Evolutionary conservation across 2,797 vertebrate genomes (phyloP).

Genomic region (Gambelia wislizenii): DNA sequence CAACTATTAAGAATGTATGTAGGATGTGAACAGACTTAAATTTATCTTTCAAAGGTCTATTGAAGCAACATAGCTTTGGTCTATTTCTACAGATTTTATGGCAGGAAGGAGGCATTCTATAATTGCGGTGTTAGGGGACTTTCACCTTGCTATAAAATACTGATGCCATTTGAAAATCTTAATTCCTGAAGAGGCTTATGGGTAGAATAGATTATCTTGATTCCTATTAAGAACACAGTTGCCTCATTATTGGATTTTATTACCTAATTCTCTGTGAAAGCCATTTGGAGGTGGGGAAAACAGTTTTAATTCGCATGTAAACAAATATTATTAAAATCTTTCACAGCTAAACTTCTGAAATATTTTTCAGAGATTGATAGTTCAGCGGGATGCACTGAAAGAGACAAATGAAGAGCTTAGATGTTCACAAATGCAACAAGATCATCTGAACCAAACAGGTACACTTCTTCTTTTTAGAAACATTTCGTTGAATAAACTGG

Average conservation of each 20-base stretch:
- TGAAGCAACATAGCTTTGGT: neutral
- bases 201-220: neutral
- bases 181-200: neutral
- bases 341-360: slow-evolving; percentile 22
- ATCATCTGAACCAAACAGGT: slow-evolving; percentile 93
- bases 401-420: slow-evolving; percentile 96
- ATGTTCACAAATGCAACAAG: slow-evolving; percentile 92
- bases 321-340: neutral
- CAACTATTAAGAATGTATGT: neutral
- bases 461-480: neutral
- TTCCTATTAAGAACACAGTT: neutral
- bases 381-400: slow-evolving; percentile 93
- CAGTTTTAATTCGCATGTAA: neutral
- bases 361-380: slow-evolving; percentile 86
- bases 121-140: neutral
- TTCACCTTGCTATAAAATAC: neutral
- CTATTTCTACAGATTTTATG: neutral
- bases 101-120: neutral
- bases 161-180: neutral
- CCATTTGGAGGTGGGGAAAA: neutral
- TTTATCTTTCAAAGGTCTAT: neutral
- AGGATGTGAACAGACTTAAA: neutral
- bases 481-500: neutral
- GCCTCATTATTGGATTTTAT: neutral
- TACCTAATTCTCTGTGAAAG: neutral